Base-by-base conservation (phyloP, 2,113 vertebrate genomes). In the Chlamydotis undulata region DNA sequence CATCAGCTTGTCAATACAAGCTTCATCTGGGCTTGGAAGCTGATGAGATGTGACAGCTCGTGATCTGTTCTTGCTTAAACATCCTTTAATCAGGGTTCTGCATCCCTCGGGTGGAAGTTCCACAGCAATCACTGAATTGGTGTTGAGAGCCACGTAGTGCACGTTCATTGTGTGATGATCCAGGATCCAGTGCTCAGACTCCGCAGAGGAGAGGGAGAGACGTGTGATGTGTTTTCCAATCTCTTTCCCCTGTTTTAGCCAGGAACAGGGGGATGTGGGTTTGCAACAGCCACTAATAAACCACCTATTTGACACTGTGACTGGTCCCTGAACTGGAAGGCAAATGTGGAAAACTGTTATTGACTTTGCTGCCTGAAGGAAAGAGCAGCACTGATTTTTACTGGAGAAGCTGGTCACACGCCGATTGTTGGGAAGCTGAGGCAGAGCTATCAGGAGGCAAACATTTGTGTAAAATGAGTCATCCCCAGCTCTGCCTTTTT, bases 401-500 rank as follows among this genome's bases (percentile, higher is more conserved):
- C 49, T 47, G 80, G 65, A 65, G 94, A 75, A 93, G 57, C 23
- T 19, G 86, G 60, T 92, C 74, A 43, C 29, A 77, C 1, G 8
- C 41, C 4, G 37, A 65, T 39, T 55, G 83, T 57, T 1, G 12
- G 74, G 89, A 94, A 91, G 94, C 82, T 52, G 68, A 93, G 84
- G 69, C 67, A 91, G 74, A 96, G 77, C 68, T 47, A 79, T 52
- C 29, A 60, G 68, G 73, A 94, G 81, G 82, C 28, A 76, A 61
- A 24, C 63, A 55, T 55, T 93, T 90, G 82, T 75, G 71, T 68
- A 67, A 84, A 84, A 65, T 93, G 83, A 96, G 50, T 94, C 96
- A 95, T 47, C 9, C 23, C 26, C 89, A 79, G 89, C 83, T 93
- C 89, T 96, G 96, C 75, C 83, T 93, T 97, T 94, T 88, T 67